A percentile compares a stretch with the other conserved stretches of the same genome.
These are phyloP conservation scores for Harpalus rubripes DNA, from an alignment of 2,888 invertebrate genomes.

Conservation along the genomic window DNA sequence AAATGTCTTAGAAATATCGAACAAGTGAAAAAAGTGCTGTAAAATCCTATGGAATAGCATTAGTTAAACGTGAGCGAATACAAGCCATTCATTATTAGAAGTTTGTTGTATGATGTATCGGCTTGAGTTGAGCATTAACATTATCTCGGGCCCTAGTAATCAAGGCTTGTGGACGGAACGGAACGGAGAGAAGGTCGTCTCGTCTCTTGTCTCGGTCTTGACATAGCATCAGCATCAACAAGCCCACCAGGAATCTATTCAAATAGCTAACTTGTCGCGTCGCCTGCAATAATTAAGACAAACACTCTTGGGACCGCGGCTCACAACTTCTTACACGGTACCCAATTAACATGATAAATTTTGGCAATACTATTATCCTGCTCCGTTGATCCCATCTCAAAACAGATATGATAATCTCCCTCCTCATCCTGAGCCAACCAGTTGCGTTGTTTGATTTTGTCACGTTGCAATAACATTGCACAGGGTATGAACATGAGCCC, in stretches of 20 bases:
- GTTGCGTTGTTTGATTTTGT: constrained; percentile 52
- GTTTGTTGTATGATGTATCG: neutral
- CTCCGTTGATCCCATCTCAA: constrained; percentile 53
- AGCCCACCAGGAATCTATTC: constrained; percentile 76
- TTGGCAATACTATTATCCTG: constrained; percentile 62
- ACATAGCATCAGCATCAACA: constrained; percentile 31
- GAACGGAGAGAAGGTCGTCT: constrained; percentile 74
- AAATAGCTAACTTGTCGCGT: constrained; percentile 77
- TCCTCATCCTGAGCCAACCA: constrained; percentile 38
- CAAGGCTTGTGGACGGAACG: constrained; percentile 71
- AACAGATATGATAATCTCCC: constrained; percentile 53
- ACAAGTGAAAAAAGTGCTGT: constrained; percentile 72
- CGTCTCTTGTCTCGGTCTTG: constrained; percentile 71
- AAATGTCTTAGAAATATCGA: constrained; percentile 75
- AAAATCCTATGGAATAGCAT: constrained; percentile 67
- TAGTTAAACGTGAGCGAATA: constrained; percentile 47
- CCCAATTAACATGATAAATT: constrained; percentile 66
- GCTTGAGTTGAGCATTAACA: neutral
- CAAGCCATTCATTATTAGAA: constrained; percentile 42
- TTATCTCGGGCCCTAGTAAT: neutral
- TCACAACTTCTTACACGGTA: constrained; percentile 64
- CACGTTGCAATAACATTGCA: constrained; percentile 26
- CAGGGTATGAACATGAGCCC: neutral
- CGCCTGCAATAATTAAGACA: constrained; percentile 77
- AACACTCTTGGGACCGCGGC: constrained; percentile 76